Evolutionary conservation across 2,888 invertebrate species (phyloP), one percentile per base, ranked within the genome.

Genomic region (Chydorus sphaericus): DNA sequence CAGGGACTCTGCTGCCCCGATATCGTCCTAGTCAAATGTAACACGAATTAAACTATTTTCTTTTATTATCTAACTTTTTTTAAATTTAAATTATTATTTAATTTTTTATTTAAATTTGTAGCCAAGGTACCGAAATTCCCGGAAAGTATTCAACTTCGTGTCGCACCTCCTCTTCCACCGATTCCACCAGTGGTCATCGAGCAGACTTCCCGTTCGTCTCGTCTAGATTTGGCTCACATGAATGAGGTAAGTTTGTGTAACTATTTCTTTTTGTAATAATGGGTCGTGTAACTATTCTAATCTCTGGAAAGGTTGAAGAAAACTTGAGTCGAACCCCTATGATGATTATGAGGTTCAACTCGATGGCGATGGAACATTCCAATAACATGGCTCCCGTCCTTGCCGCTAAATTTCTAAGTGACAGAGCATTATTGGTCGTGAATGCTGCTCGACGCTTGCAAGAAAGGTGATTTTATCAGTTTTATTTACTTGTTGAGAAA

Each of bases 1-100:
- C 8, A 49, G 20, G 49, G 55, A 4, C 20, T 49, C 18, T 55
- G 55, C 37, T 55, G 55, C 11, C 55, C 55, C 7, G 55, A 55
- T 33, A 28, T 55, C 36, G 36, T 55, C 16, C 18, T 49, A 20
- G 48, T 48, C 14, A 48, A 49, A 48, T 33, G 55, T 55, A 38
- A 37, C n/a, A n/a, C n/a, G n/a, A n/a, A 38, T 53, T 14, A n/a
- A 16, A 1, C 11, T 33, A 8, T 8, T 16, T 11, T 7, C 16
- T 36, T 23, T 53, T 26, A 28, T 30, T n/a, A 29, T 29, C 29
- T 8, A 29, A 50, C 1, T n/a, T 8, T 23, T 14, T n/a, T 31
- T 11, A 20, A 37, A 53, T 28, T 29, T 7, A 11, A 14, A 37
- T 5, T 14, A 38, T n/a, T 26, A 8, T 16, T 4, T 37, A 23